Base-by-base conservation (phyloP, 2,888 invertebrate species). In the Syritta pipiens region DNA sequence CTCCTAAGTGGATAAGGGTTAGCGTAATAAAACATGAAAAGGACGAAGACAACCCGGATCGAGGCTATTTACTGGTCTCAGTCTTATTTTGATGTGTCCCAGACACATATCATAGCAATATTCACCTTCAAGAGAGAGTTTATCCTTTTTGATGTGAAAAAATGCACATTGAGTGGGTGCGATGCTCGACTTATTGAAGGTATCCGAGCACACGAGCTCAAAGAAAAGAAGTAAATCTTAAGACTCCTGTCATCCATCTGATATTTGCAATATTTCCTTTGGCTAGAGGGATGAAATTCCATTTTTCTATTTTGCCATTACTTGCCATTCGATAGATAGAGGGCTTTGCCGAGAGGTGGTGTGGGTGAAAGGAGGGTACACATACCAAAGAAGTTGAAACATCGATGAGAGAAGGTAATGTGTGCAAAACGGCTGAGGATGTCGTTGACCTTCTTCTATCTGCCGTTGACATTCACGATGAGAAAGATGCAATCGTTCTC, bases 221-320 rank as follows among this genome's bases (percentile, higher is more conserved):
- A 26, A 37, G 14, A 40, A 62, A 44, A 26, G 48, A 63, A 69
- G 57, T 69, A 69, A 76, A 69, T 76, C 69, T 69, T 69, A 69
- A 69, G 57, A 76, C 63, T 63, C 69, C 69, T 76, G 76, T 76
- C 76, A 69, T 63, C 63, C 30, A 51, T 49, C 57, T 51, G 62
- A 69, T 76, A 63, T 57, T 74, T 53, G 59, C 74, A 74, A 67
- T 60, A 74, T 67, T 53, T 60, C 12, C 30, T 14, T 44, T 60
- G 51, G 30, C 51, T 55, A 44, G n/a, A 51, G 53, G 60, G 75
- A 74, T 67, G 44, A 49, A 49, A 59, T 53, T 48, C 37, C 22
- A 40, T 53, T 60, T 62, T 57, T 53, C 24, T 10, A 12, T 46
- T 44, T 65, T 12, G 28, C 12, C 46, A 48, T 48, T 42, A 28